A percentile compares a stretch with the other conserved stretches of the same genome.
These are phyloP conservation scores for Pecten maximus DNA, from an alignment of 2,888 invertebrate species.

Conservation along the genomic window DNA sequence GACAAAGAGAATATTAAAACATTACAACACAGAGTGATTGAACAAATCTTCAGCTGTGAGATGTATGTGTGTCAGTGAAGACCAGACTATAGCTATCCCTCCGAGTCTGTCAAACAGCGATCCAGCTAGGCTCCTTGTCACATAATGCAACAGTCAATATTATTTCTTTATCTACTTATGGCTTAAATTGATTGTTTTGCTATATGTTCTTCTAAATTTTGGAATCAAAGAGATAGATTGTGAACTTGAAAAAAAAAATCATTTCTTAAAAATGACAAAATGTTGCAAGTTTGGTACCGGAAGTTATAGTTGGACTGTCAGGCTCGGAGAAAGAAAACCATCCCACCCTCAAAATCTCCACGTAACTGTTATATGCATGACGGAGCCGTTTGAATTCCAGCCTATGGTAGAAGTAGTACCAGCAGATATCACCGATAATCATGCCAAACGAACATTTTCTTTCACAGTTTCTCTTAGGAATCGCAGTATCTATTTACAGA, in stretches of 20 bases:
- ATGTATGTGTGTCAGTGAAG: neutral
- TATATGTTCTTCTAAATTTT: neutral
- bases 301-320: neutral
- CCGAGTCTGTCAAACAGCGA: conserved; percentile 23
- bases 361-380: conserved; percentile 26
- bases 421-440: conserved; percentile 25
- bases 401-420: conserved; percentile 17
- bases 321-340: conserved; percentile 22
- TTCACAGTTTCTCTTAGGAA: conserved; percentile 50
- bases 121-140: neutral
- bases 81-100: conserved; percentile 10
- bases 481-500: conserved; percentile 42
- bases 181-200: neutral
- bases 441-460: conserved; percentile 40
- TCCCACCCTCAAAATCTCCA: conserved; percentile 28
- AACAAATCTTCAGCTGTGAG: conserved; percentile 20
- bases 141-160: neutral
- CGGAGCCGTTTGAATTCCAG: conserved; percentile 10
- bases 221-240: neutral
- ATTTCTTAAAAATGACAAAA: neutral
- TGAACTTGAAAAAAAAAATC: neutral
- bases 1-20: neutral
- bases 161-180: neutral
- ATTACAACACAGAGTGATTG: neutral
- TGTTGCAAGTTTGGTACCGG: neutral